Evolutionary conservation across 2,113 vertebrate genomes (phyloP).

Genomic region (Amblyopsis rosae): DNA sequence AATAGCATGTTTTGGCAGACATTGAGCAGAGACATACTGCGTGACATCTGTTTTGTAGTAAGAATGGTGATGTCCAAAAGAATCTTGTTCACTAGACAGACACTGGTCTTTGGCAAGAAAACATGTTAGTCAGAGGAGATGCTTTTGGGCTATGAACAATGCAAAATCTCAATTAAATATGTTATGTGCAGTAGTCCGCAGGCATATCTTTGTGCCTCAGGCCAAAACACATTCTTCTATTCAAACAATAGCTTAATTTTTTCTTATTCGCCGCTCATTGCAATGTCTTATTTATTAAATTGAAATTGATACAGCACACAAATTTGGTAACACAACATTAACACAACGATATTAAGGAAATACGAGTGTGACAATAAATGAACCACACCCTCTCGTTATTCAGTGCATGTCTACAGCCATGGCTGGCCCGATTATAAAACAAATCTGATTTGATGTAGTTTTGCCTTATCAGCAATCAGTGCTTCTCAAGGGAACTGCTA

Average conservation of each 20-base stretch:
- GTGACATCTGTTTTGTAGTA: conserved; percentile 76
- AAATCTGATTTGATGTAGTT: conserved; percentile 20
- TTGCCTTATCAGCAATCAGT: conserved; percentile 34
- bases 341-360: neutral
- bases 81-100: conserved; percentile 70
- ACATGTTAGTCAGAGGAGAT: conserved; percentile 71
- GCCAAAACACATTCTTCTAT: conserved; percentile 59
- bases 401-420: conserved; percentile 44
- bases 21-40: conserved; percentile 65
- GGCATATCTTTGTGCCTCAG: conserved; percentile 48
- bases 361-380: too few relatives aligned
- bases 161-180: conserved; percentile 69
- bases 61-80: conserved; percentile 66
- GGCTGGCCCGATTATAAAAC: conserved; percentile 30
- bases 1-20: conserved; percentile 66
- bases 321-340: neutral
- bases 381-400: conserved; percentile 46
- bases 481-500: conserved; percentile 7
- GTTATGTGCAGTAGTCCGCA: conserved; percentile 58
- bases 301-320: conserved; percentile 28
- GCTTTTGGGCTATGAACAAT: conserved; percentile 70
- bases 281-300: conserved; percentile 43
- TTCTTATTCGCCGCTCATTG: conserved; percentile 42
- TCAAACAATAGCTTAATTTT: conserved; percentile 57
- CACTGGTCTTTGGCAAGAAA: conserved; percentile 72